phyloP scores from a whole-genome alignment of 2,888 invertebrate genomes.

The Netelia fuscicornis region DNA sequence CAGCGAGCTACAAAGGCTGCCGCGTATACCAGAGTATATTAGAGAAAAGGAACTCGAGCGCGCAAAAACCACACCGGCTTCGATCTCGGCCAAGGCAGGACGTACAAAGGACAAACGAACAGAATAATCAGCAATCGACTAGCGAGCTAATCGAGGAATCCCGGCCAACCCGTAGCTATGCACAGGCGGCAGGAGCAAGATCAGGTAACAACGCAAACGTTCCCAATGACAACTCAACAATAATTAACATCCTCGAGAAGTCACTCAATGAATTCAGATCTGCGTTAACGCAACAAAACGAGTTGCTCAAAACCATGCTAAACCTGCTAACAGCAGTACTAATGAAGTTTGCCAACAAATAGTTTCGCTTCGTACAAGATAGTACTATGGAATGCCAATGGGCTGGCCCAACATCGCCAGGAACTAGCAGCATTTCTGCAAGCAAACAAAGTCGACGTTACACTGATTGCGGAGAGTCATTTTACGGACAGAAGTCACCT shows the following conservation, averaged over 20 bases:
- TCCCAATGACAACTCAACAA: background rate
- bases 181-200: conserved; percentile 2
- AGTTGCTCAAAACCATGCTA: conserved; percentile 31
- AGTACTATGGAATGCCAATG: background rate
- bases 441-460: conserved; percentile 38
- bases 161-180: background rate
- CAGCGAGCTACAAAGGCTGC: no score
- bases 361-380: no score
- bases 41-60: no score
- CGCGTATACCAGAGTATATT: no score
- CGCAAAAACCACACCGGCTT: background rate
- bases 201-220: conserved; percentile 3
- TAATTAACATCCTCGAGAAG: conserved; percentile 8
- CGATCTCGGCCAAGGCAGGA: background rate
- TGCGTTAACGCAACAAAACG: conserved; percentile 25
- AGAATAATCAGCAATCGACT: background rate
- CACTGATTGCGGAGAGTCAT: conserved; percentile 26
- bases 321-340: conserved; percentile 36
- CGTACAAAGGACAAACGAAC: background rate
- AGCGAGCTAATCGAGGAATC: background rate
- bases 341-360: no score
- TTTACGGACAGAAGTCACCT: background rate
- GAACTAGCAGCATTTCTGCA: background rate
- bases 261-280: conserved; percentile 37
- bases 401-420: background rate